These are phyloP conservation scores for Zelleria hepariella DNA, from an alignment of 2,888 invertebrate species.

Conservation along the genomic window DNA sequence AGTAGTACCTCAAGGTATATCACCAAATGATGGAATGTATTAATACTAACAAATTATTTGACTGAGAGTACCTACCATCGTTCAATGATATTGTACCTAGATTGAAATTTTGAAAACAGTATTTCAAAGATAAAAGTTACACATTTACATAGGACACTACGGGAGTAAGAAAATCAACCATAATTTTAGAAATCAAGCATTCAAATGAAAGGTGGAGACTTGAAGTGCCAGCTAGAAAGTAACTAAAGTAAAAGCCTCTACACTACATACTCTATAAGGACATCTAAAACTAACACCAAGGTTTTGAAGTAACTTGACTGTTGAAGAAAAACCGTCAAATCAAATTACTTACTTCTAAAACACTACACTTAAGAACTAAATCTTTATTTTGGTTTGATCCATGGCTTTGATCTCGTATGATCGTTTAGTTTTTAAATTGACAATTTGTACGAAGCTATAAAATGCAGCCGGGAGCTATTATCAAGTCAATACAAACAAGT, in stretches of 20 bases:
- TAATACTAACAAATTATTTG: too few relatives aligned
- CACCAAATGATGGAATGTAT: neutral
- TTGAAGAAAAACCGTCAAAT: neutral
- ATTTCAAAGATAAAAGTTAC: slow-evolving; percentile 7
- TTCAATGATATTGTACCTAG: neutral
- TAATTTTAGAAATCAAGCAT: slow-evolving; percentile 43
- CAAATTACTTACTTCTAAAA: neutral
- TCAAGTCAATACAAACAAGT: neutral
- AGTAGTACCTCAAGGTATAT: too few relatives aligned
- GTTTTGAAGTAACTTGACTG: neutral
- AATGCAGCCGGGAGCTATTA: neutral
- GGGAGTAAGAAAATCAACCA: slow-evolving; percentile 39
- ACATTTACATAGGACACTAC: slow-evolving; percentile 51
- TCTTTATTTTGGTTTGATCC: neutral
- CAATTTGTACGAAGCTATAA: too few relatives aligned
- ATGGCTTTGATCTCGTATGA: neutral
- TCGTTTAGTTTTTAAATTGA: too few relatives aligned
- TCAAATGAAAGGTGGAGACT: slow-evolving; percentile 58
- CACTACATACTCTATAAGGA: slow-evolving; percentile 52
- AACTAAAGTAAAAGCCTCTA: slow-evolving; percentile 59
- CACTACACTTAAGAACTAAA: neutral
- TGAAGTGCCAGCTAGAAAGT: slow-evolving; percentile 66
- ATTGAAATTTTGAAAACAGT: slow-evolving; percentile 2
- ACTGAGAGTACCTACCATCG: neutral
- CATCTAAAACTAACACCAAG: slow-evolving; percentile 46